Evolutionary conservation across 2,113 vertebrate species (phyloP).

Genomic region (Probosciger aterrimus): DNA sequence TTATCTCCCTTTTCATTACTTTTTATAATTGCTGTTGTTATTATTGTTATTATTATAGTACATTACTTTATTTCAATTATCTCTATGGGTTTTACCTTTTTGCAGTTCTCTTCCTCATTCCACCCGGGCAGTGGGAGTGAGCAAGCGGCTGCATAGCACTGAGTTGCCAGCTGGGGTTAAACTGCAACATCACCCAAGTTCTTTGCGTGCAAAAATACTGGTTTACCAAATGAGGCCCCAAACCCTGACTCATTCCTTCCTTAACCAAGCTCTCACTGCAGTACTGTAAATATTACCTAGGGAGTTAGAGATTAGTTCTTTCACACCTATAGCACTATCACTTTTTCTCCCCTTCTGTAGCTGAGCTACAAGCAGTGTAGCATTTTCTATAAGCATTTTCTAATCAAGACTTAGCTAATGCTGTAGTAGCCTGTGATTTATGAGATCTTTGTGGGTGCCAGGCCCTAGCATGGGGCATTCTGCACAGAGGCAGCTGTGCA

Average conservation of each 20-base stretch:
- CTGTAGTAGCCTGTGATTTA: neutral
- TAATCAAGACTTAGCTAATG: neutral
- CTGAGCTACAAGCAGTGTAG: neutral
- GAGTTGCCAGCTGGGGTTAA: neutral
- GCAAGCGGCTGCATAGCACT: neutral
- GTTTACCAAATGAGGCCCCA: constrained; percentile 3
- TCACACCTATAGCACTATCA: neutral
- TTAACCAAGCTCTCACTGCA: neutral
- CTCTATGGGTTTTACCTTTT: neutral
- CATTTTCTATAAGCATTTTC: neutral
- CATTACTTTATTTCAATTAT: neutral
- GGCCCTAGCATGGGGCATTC: neutral
- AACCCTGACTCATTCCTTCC: neutral
- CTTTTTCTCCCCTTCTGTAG: neutral
- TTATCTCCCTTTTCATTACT: neutral
- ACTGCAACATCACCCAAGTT: neutral
- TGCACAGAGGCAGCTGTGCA: neutral
- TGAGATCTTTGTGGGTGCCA: neutral
- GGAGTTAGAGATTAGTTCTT: neutral
- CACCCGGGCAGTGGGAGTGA: neutral
- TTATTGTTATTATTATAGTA: neutral
- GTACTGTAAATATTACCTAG: constrained; percentile 7
- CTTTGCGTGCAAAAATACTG: neutral
- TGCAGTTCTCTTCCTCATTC: neutral
- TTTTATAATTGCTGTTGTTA: neutral